Evolutionary conservation across 2,797 vertebrate genomes (phyloP).

Genomic region (Parotocinclus haroldoi): DNA sequence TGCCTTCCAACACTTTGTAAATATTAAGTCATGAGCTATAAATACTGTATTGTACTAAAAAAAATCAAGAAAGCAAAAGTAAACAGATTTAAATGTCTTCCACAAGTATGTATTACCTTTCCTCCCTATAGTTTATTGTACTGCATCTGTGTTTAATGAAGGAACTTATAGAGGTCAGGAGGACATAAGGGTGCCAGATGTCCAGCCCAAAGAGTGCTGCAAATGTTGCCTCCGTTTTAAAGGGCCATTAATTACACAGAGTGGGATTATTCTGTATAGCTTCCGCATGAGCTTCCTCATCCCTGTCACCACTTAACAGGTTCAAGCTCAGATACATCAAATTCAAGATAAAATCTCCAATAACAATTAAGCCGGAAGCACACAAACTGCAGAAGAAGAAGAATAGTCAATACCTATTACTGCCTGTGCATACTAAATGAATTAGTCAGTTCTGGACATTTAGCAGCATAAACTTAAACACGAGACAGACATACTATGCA

Average conservation of each 20-base stretch:
- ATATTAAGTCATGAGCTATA: too few species aligned
- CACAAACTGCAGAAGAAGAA: constrained; percentile 64
- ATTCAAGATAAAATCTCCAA: constrained; percentile 76
- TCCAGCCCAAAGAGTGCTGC: constrained; percentile 50
- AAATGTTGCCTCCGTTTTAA: constrained; percentile 38
- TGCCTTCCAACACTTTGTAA: too few species aligned
- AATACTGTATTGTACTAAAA: too few species aligned
- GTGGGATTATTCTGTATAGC: constrained; percentile 62
- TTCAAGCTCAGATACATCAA: constrained; percentile 65
- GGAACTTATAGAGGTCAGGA: constrained; percentile 61
- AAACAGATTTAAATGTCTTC: not conserved
- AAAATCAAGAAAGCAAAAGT: not conserved
- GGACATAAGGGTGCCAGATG: constrained; percentile 61
- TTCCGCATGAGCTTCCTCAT: constrained; percentile 46
- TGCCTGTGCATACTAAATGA: constrained; percentile 69
- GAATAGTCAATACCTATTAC: constrained; percentile 64
- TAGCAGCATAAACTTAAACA: constrained; percentile 22
- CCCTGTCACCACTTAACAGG: constrained; percentile 65
- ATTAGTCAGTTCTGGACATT: constrained; percentile 14
- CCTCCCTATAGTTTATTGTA: constrained; percentile 20
- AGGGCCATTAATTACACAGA: constrained; percentile 70
- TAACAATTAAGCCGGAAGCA: constrained; percentile 78
- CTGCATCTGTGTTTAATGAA: constrained; percentile 50
- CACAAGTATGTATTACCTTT: constrained; percentile 4
- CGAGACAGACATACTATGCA: not conserved